A percentile compares a stretch with the other conserved stretches of the same genome.
phyloP scores from a whole-genome alignment of 37 sponge, comb jelly and placozoan genomes.

The Crambe crambe region DNA sequence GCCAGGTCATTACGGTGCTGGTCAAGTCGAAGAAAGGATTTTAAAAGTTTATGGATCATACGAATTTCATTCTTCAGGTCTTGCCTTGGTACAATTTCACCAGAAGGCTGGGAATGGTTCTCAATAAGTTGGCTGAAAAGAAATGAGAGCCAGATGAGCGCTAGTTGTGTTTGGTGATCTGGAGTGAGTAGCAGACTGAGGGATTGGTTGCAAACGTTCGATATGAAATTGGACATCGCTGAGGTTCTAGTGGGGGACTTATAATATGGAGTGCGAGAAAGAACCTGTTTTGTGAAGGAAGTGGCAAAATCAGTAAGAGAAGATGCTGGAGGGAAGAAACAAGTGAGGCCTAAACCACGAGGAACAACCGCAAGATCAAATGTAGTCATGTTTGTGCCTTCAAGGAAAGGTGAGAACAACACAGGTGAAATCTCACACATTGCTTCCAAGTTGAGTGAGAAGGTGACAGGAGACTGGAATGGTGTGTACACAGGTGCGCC shows the following conservation, averaged over 20 bases:
- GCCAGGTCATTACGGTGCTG: conserved; percentile 49
- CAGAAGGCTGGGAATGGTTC: neutral
- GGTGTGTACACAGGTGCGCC: conserved; percentile 43
- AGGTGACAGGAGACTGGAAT: conserved; percentile 10
- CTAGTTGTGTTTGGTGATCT: conserved; percentile 19
- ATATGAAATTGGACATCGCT: conserved; percentile 20
- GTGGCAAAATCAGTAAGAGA: conserved; percentile 5
- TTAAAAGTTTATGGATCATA: conserved; percentile 44
- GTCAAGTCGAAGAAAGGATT: conserved; percentile 46
- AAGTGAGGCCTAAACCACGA: neutral
- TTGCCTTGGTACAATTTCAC: neutral
- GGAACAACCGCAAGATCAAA: neutral
- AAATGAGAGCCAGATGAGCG: conserved; percentile 39
- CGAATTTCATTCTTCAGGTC: conserved; percentile 7
- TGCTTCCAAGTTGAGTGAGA: neutral
- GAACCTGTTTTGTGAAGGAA: neutral
- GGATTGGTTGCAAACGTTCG: conserved; percentile 54
- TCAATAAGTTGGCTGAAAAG: conserved; percentile 17
- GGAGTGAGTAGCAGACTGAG: conserved; percentile 29
- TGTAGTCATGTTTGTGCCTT: neutral
- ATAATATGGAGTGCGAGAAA: neutral
- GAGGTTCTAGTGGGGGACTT: neutral
- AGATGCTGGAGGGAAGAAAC: neutral
- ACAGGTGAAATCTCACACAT: neutral
- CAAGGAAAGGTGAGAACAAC: neutral